phyloP scores from a whole-genome alignment of 1,140 invertebrate genomes.

The Dufourea novaeangliae region DNA sequence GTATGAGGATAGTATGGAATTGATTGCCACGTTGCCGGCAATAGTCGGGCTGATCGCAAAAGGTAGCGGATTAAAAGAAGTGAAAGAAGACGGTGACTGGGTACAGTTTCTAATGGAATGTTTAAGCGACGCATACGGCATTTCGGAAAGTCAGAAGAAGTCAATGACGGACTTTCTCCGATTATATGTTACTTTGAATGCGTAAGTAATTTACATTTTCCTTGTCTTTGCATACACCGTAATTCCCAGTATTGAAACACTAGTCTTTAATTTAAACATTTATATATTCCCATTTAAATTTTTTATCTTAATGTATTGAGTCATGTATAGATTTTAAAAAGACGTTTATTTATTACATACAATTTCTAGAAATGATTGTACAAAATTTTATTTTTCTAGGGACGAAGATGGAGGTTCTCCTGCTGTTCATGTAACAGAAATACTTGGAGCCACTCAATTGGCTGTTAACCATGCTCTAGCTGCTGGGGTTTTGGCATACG shows the following conservation, averaged over 20 bases:
- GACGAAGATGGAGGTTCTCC: slow-evolving; percentile 73
- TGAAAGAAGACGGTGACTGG: slow-evolving; percentile 65
- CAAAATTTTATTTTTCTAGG: slow-evolving; percentile 36
- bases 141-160: slow-evolving; percentile 43
- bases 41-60: slow-evolving; percentile 66
- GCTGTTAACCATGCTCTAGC: slow-evolving; percentile 68
- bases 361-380: not conserved
- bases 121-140: slow-evolving; percentile 41
- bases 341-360: not conserved
- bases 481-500: slow-evolving; percentile 64
- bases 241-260: too few relatives aligned
- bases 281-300: too few relatives aligned
- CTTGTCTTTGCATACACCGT: too few relatives aligned
- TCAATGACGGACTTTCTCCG: slow-evolving; percentile 68
- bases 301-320: too few relatives aligned
- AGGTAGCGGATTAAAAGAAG: slow-evolving; percentile 28
- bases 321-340: too few relatives aligned
- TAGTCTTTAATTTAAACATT: too few relatives aligned
- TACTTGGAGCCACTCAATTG: slow-evolving; percentile 67
- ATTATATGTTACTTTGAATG: slow-evolving; percentile 69
- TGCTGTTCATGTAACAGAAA: slow-evolving; percentile 69
- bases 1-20: slow-evolving; percentile 74
- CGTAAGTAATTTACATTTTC: slow-evolving; percentile 58
- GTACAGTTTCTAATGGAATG: slow-evolving; percentile 67
- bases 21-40: slow-evolving; percentile 70